phyloP scores from a whole-genome alignment of 2,113 vertebrate genomes.

The Lepisosteus oculatus region DNA sequence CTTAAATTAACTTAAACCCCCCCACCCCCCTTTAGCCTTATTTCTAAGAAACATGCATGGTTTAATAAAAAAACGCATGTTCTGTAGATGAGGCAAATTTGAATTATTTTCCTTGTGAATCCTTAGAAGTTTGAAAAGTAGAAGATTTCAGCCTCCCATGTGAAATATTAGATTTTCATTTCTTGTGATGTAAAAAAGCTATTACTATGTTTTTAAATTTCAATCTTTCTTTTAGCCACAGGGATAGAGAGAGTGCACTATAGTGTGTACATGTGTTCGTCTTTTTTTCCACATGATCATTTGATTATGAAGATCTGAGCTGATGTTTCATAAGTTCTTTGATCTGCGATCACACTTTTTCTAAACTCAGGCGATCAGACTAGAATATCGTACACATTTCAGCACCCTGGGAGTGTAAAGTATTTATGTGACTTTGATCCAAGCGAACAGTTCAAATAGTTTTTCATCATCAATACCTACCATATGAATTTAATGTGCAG shows the following conservation, averaged over 20 bases:
- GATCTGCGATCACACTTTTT: neutral
- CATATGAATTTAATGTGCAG: neutral
- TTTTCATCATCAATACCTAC: neutral
- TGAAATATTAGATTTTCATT: neutral
- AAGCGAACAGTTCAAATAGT: neutral
- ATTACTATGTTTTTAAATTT: neutral
- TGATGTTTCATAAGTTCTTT: neutral
- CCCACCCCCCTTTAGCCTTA: neutral
- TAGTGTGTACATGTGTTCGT: neutral
- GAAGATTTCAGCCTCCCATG: constrained; percentile 4
- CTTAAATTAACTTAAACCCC: neutral
- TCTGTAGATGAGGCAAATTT: neutral
- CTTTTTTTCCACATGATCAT: neutral
- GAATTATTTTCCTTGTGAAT: neutral
- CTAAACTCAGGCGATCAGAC: neutral
- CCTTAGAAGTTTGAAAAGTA: constrained; percentile 2
- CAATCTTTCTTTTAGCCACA: neutral
- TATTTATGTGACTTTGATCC: constrained; percentile 2
- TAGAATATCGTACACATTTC: neutral
- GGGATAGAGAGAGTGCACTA: neutral
- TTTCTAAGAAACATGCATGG: neutral
- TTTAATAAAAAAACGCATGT: neutral
- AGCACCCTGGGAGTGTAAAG: neutral
- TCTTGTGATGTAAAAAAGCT: neutral
- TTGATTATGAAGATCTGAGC: neutral